Evolutionary conservation across 1,140 invertebrate species (phyloP), one percentile per base, ranked within the genome.

Genomic region (Bradysia coprophila): DNA sequence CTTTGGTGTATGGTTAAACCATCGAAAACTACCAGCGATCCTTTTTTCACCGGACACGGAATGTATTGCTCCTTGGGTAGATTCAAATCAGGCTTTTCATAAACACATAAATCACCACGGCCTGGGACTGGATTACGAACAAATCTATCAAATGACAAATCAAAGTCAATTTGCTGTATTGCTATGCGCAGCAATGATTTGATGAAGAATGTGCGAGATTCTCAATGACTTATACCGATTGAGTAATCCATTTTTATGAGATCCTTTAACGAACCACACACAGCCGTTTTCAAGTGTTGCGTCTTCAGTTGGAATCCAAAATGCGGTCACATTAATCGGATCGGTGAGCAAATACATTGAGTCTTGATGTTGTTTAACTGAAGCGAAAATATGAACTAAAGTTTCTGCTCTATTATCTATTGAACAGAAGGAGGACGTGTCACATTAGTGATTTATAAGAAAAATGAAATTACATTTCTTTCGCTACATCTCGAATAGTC

Each of bases 251-350:
- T 76, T 76, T 57, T 80, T 81, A 55, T 98, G 93, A 0, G 92
- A 96, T 2, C 88, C 88, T 33, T 80, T 80, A 2, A 84, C 75
- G 54, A 95, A 88, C 75, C 82, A 89, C 5, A 98, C 66, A 55
- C 94, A 98, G 6, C 94, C 93, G 58, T 98, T 98, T 54, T 95
- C 80, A 9, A 75, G 40, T 0, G 80, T 92, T 2, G 89, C 84
- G 53, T 96, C 88, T 51, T 97, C 90, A 1, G 97, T 60, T 2
- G 93, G 86, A 38, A 97, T 81, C 93, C 93, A 98, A 52, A 95
- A 81, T 2, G 92, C 92, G 11, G 89, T 60, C 1, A 81, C 67
- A 13, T 72, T 73, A 21, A 71, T 60, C n/a, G 76, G 89, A 42
- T 78, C 81, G 0, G 85, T 88, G 48, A 83, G 71, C 2, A 98